phyloP scores from a whole-genome alignment of 2,113 vertebrate species.

The Addax nasomaculatus region DNA sequence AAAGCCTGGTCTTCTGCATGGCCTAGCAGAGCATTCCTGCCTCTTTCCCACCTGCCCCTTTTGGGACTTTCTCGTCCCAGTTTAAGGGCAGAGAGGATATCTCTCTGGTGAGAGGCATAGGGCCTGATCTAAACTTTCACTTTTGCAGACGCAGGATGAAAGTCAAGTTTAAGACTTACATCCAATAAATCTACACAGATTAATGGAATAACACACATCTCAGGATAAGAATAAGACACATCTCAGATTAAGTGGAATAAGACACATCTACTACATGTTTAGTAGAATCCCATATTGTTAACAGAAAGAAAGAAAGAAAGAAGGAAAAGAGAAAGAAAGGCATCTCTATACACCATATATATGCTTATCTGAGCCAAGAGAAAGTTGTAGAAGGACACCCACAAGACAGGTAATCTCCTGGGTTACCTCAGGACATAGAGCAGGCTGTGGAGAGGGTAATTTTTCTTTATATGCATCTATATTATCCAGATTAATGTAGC shows the following conservation, averaged over 20 bases:
- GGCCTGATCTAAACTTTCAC: neutral
- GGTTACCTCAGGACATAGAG: neutral
- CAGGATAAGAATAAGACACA: neutral
- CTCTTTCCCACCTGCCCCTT: neutral
- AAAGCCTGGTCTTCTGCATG: neutral
- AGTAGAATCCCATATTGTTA: neutral
- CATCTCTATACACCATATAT: neutral
- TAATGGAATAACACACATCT: neutral
- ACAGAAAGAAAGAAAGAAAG: too few species aligned
- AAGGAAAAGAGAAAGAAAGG: fast-evolving
- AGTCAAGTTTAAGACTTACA: neutral
- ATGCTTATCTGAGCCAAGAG: neutral
- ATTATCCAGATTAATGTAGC: neutral
- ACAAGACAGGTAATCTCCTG: neutral
- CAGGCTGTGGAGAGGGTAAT: neutral
- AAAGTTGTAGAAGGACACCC: neutral
- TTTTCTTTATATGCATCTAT: neutral
- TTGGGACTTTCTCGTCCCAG: neutral
- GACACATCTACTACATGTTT: neutral
- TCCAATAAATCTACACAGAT: neutral
- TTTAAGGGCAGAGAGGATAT: neutral
- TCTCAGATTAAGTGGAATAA: neutral
- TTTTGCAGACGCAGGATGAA: neutral
- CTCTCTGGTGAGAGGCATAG: neutral
- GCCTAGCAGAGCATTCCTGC: neutral